Evolutionary conservation across 1,140 invertebrate genomes (phyloP), one percentile per base, ranked within the genome.

Genomic region (Musca domestica): DNA sequence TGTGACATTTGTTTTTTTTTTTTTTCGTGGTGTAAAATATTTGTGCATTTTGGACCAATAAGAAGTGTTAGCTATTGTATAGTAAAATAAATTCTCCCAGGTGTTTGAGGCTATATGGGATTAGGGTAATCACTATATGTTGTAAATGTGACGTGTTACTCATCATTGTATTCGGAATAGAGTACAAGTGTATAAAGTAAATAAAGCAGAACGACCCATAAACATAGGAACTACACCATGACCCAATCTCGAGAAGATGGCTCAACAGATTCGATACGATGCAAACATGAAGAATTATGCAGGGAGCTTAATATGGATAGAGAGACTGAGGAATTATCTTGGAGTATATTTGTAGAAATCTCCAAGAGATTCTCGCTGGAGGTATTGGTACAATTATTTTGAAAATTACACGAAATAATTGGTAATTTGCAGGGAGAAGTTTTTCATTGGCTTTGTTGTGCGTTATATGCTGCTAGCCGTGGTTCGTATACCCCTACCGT

Each of bases 361-460:
- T 69, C 70, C 6, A 69, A 77, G 56, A 73, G 73, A 12, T 78
- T 70, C 19, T 73, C 75, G 3, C 51, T 81, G n/a, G 77, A 81
- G 69, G 79, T 81, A 67, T 68, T 34, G 27, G 6, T 12, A 14
- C 27, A 48, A 48, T 72, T 25, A 0, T 3, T 14, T 54, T 64
- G 34, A 71, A 61, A 27, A 56, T 15, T 67, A 41, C 17, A 25
- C 30, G 22, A 41, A 52, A 12, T 70, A 9, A 66, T 20, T 14
- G 34, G 65, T 19, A 22, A 22, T 48, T 25, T 41, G 22, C 27
- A 98, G 95, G 96, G 96, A 14, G 92, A 98, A 76, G 86, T 89
- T 64, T 82, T 92, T 52, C 95, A 98, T 81, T 98, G 97, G 97
- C 87, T 98, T 74, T 93, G 93, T 49, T 99, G 96, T 87, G 91